These are phyloP conservation scores for Gallinago nigripennis DNA, from an alignment of 2,797 vertebrate genomes.

Conservation along the genomic window DNA sequence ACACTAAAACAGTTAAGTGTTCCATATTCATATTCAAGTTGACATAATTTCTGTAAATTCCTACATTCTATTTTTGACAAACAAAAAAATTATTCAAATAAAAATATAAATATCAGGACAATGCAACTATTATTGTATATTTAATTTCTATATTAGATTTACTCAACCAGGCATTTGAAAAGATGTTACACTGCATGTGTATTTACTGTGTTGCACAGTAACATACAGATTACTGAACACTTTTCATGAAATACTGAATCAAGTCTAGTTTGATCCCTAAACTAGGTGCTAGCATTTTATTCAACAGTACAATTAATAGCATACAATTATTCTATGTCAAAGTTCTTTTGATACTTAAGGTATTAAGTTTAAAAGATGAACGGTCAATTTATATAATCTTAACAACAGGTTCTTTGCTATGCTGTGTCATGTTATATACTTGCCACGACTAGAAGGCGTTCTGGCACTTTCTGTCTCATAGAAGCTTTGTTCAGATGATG, in stretches of 20 bases:
- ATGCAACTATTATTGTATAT: neutral
- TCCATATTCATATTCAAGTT: neutral
- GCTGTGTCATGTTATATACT: constrained; percentile 11
- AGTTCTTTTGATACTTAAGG: neutral
- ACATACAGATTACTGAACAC: neutral
- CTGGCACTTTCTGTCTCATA: constrained; percentile 91
- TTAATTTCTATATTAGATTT: neutral
- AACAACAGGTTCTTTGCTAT: neutral
- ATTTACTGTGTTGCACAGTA: neutral
- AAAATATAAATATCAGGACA: neutral
- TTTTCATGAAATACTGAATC: neutral
- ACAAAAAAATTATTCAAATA: neutral
- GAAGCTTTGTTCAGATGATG: constrained; percentile 86
- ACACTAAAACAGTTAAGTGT: neutral
- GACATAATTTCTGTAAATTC: neutral
- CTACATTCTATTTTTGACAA: neutral
- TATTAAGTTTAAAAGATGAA: neutral
- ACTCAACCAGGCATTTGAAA: neutral
- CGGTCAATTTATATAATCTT: neutral
- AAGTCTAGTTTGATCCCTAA: neutral
- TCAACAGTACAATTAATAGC: neutral
- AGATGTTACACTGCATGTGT: neutral
- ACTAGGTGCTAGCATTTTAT: neutral
- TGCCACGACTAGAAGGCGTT: constrained; percentile 94
- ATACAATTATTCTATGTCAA: neutral